These are phyloP conservation scores for Poecilus cupreus DNA, from an alignment of 2,888 invertebrate genomes.

Conservation along the genomic window DNA sequence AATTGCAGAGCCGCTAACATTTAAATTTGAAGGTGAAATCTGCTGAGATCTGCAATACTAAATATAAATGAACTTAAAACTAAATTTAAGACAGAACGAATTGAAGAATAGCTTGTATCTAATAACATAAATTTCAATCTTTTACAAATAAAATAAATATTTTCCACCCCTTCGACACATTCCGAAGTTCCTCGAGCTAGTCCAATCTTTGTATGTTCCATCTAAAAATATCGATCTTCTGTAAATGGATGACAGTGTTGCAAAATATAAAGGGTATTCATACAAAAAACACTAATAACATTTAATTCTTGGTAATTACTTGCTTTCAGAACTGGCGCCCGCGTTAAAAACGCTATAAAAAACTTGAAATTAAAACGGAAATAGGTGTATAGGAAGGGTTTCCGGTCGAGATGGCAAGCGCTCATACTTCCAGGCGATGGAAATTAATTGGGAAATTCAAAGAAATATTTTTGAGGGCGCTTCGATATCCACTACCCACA, in stretches of 20 bases:
- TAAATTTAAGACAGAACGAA: no score
- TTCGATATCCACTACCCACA: no score
- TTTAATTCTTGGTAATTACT: constrained; percentile 41
- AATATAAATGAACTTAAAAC: no score
- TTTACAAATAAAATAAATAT: no score
- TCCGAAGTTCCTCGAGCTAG: constrained; percentile 18
- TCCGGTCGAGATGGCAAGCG: neutral
- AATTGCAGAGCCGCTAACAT: no score
- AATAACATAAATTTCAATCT: no score
- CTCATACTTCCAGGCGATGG: neutral
- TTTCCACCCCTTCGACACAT: neutral
- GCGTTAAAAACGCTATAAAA: constrained; percentile 16
- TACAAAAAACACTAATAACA: constrained; percentile 51
- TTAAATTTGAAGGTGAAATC: no score
- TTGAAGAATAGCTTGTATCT: no score
- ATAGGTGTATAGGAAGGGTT: constrained; percentile 26
- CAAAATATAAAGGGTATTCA: constrained; percentile 45
- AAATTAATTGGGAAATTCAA: neutral
- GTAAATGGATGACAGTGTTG: constrained; percentile 44
- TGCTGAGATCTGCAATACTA: no score
- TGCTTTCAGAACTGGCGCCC: constrained; percentile 7
- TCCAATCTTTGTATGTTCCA: neutral
- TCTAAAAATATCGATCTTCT: constrained; percentile 54
- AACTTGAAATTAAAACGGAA: constrained; percentile 37
- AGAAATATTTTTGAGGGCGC: no score